Base-by-base conservation (phyloP, 2,797 vertebrate species). In the Balearica regulorum region DNA sequence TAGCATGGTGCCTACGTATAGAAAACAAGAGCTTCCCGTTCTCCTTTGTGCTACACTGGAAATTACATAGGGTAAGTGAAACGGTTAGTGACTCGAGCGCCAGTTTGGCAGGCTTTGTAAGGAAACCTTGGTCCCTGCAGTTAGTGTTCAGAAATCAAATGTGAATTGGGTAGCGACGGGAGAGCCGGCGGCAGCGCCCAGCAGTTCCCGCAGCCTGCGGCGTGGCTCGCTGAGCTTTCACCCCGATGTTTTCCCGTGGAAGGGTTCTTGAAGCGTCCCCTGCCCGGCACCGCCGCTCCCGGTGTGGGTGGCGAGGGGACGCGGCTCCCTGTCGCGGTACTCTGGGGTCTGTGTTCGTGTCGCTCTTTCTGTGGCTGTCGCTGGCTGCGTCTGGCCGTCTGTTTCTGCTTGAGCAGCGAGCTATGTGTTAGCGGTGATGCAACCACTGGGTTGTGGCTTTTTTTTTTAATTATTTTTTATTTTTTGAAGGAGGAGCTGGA, bases 11-110 rank as follows among this genome's bases (percentile, higher is more conserved):
- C 97, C 96, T 96, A 80, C 7, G 6, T 57, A 44, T 88, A 96
- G 96, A 91, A 83, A 94, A 93, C 84, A 94, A 96, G 97, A 98
- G 96, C 97, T 97, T 98, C 97, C 97, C 60, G 11, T 97, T 97
- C 96, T 97, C 97, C 95, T 96, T 89, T 95, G 93, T 95, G 96
- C 87, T 91, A 31, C 93, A 83, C 91, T 94, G 93, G 93, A 66
- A 87, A 77, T 91, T 53, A 69, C 95, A 48, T 94, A 92, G 96
- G 97, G 90, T 94, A 84, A 92, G 68, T 53, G 94, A 70, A 70
- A 20, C 13, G 13, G 93, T 92, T 97, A 85, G 95, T 88, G 93
- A 89, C 91, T 46, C 11, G 96, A 97, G 97, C 84, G 96, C 98
- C 96, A 96, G 95, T 90, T 95, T 94, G 97, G 94, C 91, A 83